Evolutionary conservation across 2,888 invertebrate species (phyloP), one percentile per base, ranked within the genome.

Genomic region (Caenorhabditis sp.): DNA sequence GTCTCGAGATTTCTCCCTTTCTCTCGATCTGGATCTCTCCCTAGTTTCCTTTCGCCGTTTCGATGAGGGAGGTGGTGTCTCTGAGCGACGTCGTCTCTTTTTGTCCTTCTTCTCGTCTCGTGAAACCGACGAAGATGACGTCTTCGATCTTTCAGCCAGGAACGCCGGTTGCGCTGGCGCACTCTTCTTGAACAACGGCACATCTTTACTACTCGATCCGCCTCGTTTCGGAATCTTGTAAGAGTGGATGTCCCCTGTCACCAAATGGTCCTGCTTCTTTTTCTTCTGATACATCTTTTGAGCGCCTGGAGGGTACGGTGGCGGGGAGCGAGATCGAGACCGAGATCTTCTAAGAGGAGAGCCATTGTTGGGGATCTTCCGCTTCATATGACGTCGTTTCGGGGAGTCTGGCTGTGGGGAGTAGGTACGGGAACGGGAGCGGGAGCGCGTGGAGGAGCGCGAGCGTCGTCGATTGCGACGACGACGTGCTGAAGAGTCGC

Each of bases 251-350:
- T 79, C 79, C 12, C 79, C 79, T 0, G 61, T 70, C 2, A 70
- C 44, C 44, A 77, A 3, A 7, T 61, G 44, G 28, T 77, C 49
- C 31, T 70, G 22, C 31, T 38, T 19, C 24, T 59, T 68, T 41
- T 69, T 35, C 44, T 63, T 47, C 54, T 49, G 38, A n/a, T 56
- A 56, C 56, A 41, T 70, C 26, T 74, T 44, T 24, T 70, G 26
- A 12, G 44, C 24, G 49, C 82, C 82, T 2, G 77, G 68, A 10
- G 83, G 83, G 56, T 83, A 83, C 16, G 83, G 79, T 7, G 83
- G 83, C 6, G 83, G 83, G 0, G 83, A 80, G 0, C 80, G 49
- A 19, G 83, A 80, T 0, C 80, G 58, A 14, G 61, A 72, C 54
- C 83, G 68, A 1, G 24, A 77, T 7, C 61, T 12, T 26, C 31